Percentiles rank a stretch among this genome's conserved stretches.
Conservation (phyloP, 2,797 vertebrate species). For the Microhierax caerulescens region DNA sequence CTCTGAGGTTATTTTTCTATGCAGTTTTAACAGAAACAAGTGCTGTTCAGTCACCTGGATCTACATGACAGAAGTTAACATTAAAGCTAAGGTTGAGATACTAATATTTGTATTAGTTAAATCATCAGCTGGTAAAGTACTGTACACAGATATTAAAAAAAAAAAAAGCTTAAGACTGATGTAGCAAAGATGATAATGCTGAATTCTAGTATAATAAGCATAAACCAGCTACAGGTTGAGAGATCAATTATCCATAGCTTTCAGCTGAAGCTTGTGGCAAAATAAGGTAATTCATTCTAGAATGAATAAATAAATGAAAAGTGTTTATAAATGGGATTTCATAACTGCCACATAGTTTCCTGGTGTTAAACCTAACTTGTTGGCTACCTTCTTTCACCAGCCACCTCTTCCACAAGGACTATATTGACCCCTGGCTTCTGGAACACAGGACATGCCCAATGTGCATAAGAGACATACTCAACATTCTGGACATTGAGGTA, state of each 20-base stretch:
- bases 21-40: not conserved
- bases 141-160: not conserved
- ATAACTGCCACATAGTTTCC: not conserved
- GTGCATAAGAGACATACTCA: slow-evolving; percentile 95
- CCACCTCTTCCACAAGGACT: slow-evolving; percentile 92
- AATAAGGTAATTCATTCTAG: not conserved
- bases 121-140: not conserved
- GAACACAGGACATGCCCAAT: slow-evolving; percentile 93
- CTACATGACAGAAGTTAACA: not conserved
- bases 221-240: not conserved
- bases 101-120: not conserved
- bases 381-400: slow-evolving; percentile 58
- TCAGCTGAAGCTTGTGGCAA: not conserved
- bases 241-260: not conserved
- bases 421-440: slow-evolving; percentile 94
- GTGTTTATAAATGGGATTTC: not conserved
- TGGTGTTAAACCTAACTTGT: not conserved
- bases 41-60: not conserved
- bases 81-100: not conserved
- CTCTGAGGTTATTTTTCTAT: not conserved
- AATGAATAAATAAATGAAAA: not conserved
- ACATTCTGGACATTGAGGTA: slow-evolving; percentile 87
- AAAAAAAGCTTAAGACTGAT: not conserved
- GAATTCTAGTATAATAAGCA: not conserved
- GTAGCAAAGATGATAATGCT: not conserved